Conservation (phyloP, 2,797 vertebrate genomes). For the Oryzias sinensis region DNA sequence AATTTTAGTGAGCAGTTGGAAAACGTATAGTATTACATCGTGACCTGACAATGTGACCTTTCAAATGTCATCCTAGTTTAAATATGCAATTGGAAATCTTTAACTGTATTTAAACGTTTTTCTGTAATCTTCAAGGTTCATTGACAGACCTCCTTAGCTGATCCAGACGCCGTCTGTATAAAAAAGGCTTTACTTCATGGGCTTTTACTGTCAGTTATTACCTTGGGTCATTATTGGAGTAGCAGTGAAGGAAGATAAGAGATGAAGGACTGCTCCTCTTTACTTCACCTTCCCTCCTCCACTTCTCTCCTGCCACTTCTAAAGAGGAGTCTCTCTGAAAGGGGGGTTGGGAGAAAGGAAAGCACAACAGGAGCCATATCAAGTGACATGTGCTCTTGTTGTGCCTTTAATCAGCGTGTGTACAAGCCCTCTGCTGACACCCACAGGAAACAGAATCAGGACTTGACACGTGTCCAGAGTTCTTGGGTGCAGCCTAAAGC, state of each 20-base stretch:
- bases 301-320: constrained; percentile 22
- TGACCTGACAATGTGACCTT: no score
- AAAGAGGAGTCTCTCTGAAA: constrained; percentile 57
- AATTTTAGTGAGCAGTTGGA: no score
- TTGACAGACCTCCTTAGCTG: constrained; percentile 20
- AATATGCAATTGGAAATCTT: no score
- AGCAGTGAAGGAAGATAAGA: constrained; percentile 26
- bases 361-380: constrained; percentile 66
- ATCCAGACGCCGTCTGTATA: constrained; percentile 13
- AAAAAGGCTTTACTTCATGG: constrained; percentile 31
- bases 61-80: no score
- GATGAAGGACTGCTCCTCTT: constrained; percentile 46
- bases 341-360: constrained; percentile 48
- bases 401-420: constrained; percentile 62
- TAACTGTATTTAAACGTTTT: no score
- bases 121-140: constrained; percentile 25
- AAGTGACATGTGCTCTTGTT: constrained; percentile 72
- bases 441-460: constrained; percentile 72
- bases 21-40: no score
- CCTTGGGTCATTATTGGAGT: constrained; percentile 37
- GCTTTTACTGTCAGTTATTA: constrained; percentile 49
- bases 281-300: constrained; percentile 15
- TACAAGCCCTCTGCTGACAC: constrained; percentile 61
- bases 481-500: constrained; percentile 25
- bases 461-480: constrained; percentile 63